Evolutionary conservation across 2,888 invertebrate genomes (phyloP), one percentile per base, ranked within the genome.

Genomic region (Vandiemenella viatica): DNA sequence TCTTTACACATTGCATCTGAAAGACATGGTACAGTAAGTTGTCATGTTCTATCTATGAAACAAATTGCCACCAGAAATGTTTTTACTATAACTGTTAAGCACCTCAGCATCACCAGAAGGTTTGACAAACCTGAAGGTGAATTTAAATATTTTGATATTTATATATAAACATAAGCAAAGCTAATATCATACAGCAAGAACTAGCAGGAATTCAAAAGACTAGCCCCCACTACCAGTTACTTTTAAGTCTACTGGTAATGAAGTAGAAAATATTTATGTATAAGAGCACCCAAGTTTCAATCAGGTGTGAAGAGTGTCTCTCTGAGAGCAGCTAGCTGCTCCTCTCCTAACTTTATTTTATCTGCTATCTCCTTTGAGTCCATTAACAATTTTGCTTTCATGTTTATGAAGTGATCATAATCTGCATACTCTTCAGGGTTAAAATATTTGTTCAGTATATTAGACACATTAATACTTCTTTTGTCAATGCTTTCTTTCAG

Each of bases 371-470:
- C 87, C 58, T 85, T 76, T 50, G 80, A 75, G 63, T 88, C 86
- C 64, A 88, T 80, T 59, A 85, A 80, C 55, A 89, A 69, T 66
- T 85, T 86, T 23, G 85, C 83, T 68, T 88, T 89, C 82, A 84
- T 87, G 63, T 83, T 82, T 58, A 88, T 81, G 67, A 85, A 89
- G 63, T 84, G 83, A 59, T 82, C 79, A 63, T 86, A 89, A 62
- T 87, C 85, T 37, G 79, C 78, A 61, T 78, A 81, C 61, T 85
- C 81, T 52, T 83, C 83, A 43, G 75, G 70, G 56, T 74, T 75
- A 58, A 88, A 72, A 65, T 82, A 80, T 63, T 81, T 79, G 56
- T 76, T 73, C 52, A 89, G 69, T 54, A 83, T 77, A 52, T 73
- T 72, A 43, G 80, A 76, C 38, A 89, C 80, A 63, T 76, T 79